A percentile compares a stretch with the other conserved stretches of the same genome.
phyloP scores from a whole-genome alignment of 2,797 vertebrate genomes.

The Semotilus atromaculatus region DNA sequence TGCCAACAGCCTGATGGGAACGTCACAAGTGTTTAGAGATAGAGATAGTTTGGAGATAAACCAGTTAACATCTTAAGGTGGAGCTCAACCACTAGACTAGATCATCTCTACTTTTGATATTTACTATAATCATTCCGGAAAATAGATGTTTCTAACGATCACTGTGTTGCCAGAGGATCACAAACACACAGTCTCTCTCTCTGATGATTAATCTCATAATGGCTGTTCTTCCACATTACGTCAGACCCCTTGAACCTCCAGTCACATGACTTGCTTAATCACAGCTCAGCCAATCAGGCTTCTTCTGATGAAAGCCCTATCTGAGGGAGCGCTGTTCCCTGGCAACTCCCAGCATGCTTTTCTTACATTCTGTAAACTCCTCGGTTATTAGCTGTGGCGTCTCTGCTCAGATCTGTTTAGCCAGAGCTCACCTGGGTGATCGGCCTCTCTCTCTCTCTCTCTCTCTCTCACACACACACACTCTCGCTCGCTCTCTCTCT shows the following conservation, averaged over 20 bases:
- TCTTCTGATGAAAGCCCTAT: conserved; percentile 27
- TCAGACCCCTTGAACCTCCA: conserved; percentile 41
- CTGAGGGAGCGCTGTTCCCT: conserved; percentile 28
- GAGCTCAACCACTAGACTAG: not conserved
- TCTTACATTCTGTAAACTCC: conserved; percentile 20
- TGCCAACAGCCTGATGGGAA: not conserved
- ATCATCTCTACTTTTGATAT: not conserved
- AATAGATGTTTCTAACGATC: not conserved
- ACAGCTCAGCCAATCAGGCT: conserved; percentile 23
- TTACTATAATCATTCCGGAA: not conserved
- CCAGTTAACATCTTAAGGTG: not conserved
- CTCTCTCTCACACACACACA: no score
- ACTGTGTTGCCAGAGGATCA: not conserved
- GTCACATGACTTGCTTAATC: conserved; percentile 40
- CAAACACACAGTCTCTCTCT: not conserved
- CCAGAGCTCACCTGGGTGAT: conserved; percentile 11
- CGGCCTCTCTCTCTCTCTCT: not conserved
- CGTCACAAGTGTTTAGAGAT: not conserved
- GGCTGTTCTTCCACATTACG: conserved; percentile 45
- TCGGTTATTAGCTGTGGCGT: conserved; percentile 24
- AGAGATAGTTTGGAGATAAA: not conserved
- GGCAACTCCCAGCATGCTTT: conserved; percentile 36
- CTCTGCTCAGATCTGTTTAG: conserved; percentile 38
- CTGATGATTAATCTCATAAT: conserved; percentile 40
- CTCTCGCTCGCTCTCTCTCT: no score